Evolutionary conservation across 2,113 vertebrate genomes (phyloP), one percentile per base, ranked within the genome.

Genomic region (Antennarius striatus): DNA sequence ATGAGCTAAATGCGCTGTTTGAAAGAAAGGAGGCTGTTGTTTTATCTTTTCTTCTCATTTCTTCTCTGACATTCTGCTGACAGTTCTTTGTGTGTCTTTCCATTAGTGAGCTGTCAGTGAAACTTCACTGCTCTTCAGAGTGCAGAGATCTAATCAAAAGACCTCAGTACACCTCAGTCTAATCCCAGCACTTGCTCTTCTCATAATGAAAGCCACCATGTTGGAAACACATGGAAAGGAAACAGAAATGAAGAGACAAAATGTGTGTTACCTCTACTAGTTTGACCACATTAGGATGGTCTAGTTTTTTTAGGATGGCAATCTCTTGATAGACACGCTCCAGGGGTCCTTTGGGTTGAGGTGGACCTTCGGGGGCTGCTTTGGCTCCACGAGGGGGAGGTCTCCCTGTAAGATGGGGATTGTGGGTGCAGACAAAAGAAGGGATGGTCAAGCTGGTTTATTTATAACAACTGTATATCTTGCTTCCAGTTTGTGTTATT

Each of bases 281-380:
- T 81, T 98, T 99, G 78, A 99, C 98, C 67, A 98, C 96, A 0
- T 99, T 99, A 67, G 96, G 94, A 84, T 99, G 98, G 86, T 99
- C 96, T 56, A 99, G 91, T 83, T 99, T 99, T 86, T 98, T 99
- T 52, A 99, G 91, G 84, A 99, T 99, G 85, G 98, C 98, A 0
- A 99, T 99, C 87, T 99, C 98, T 84, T 99, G 98, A 89, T 99
- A 96, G 62, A 99, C 98, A 62, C 97, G 93, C 46, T 98, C 98
- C 0, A 99, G 94, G 54, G 97, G 97, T 10, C 96, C 96, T 77
- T 94, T 92, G 57, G 91, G 95, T 67, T 95, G 96, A 67, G 93
- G 58, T 22, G 92, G 94, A 32, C 94, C 93, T 56, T 96, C 95
- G 0, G 94, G 82, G 30, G 80, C 85, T 0, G 82, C 88, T 81